phyloP scores from a whole-genome alignment of 2,113 vertebrate genomes.

The Myotis davidii region DNA sequence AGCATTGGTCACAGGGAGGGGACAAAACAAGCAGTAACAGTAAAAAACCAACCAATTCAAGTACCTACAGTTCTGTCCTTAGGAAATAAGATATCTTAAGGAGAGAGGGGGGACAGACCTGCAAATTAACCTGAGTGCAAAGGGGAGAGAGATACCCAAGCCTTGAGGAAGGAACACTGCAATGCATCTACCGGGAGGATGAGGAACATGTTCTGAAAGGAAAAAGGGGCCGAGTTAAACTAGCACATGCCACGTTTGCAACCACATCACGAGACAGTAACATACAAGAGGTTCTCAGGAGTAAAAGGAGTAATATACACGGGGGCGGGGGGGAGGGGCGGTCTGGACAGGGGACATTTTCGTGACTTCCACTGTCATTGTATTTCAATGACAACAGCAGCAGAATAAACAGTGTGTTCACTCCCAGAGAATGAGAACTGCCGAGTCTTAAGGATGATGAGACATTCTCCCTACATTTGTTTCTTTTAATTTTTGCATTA shows the following conservation, averaged over 20 bases:
- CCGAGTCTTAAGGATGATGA: slow-evolving; percentile 57
- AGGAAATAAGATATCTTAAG: slow-evolving; percentile 12
- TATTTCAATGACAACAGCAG: slow-evolving; percentile 69
- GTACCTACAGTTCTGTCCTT: neutral
- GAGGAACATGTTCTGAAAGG: neutral
- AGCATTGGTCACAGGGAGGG: slow-evolving; percentile 83
- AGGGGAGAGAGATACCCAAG: slow-evolving; percentile 37
- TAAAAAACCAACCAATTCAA: slow-evolving; percentile 75
- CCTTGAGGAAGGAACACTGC: slow-evolving; percentile 69
- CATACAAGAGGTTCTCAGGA: slow-evolving; percentile 67
- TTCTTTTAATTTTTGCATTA: slow-evolving; percentile 78
- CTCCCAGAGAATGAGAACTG: slow-evolving; percentile 81
- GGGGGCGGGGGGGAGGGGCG: too few relatives aligned
- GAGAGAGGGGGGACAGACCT: neutral
- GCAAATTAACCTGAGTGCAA: slow-evolving; percentile 18
- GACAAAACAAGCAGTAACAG: neutral
- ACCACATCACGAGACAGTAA: slow-evolving; percentile 83
- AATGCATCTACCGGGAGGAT: slow-evolving; percentile 56
- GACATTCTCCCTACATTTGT: slow-evolving; percentile 37
- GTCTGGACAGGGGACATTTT: slow-evolving; percentile 49
- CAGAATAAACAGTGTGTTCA: slow-evolving; percentile 80
- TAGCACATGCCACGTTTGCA: slow-evolving; percentile 81
- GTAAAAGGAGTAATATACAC: neutral
- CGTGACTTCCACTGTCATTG: slow-evolving; percentile 80
- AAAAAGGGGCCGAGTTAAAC: slow-evolving; percentile 25